Evolutionary conservation across 2,113 vertebrate species (phyloP), one percentile per base, ranked within the genome.

Genomic region (Atractosteus spatula): DNA sequence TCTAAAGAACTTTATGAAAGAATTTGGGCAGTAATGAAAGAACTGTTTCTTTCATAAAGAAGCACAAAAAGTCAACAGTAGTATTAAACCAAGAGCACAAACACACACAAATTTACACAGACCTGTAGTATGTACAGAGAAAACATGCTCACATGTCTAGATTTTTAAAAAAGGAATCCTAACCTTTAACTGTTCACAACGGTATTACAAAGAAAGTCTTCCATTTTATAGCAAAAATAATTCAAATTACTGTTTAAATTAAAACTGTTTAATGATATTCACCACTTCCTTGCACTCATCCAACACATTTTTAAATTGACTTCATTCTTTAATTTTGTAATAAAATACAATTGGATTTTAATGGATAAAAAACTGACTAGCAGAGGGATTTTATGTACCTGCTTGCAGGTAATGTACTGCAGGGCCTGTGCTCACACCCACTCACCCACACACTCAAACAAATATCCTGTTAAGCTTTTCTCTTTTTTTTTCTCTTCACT

Each of bases 401-500:
- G 42, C 41, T 59, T 16, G 43, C 63, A 66, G 62, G 63, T 66
- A 77, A n/a, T 41, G 67, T 17, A 64, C 55, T 45, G 43, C 41
- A 45, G 71, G 29, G 64, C 56, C 55, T 29, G 14, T 12, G 42
- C 54, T 55, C 11, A 41, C 62, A 16, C 68, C 71, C 47, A 8
- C 57, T 62, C 17, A 11, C 41, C 44, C 66, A 71, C 41, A 72
- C 17, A 51, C 55, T 41, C 73, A 42, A 59, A 12, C 29, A 68
- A 62, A 81, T 78, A 75, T 77, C 51, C 42, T 61, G 47, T 75
- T 71, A 75, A 74, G 75, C 77, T 78, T 76, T 77, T 80, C 71
- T 75, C 83, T 78, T 41, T 43, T 57, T 59, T 59, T 59, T 14
- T 12, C 0, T 12, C 51, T 55, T 10, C 41, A 41, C 47, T 75